Conservation (phyloP, 2,113 vertebrate species). For the Neopipo cinnamomea region DNA sequence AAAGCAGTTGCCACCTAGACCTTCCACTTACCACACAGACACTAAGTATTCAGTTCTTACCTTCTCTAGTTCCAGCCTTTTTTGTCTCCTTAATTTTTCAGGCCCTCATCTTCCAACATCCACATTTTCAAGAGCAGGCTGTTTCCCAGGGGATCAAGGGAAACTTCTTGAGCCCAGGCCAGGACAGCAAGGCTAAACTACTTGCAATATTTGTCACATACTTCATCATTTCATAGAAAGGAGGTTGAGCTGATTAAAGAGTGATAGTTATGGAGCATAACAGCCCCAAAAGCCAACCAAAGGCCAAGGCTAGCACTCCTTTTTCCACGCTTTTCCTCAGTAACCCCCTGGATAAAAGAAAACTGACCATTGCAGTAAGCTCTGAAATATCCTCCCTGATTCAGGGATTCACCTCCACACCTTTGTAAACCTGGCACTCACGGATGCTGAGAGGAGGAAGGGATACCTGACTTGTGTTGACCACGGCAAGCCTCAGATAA, state of each 20-base stretch:
- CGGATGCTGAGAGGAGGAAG: neutral
- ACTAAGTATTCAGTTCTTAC: neutral
- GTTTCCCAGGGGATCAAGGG: neutral
- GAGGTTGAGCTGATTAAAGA: neutral
- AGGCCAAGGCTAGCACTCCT: neutral
- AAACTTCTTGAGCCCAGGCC: neutral
- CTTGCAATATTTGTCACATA: neutral
- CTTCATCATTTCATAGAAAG: neutral
- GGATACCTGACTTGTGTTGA: neutral
- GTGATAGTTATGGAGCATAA: neutral
- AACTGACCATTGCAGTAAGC: neutral
- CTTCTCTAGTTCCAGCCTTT: neutral
- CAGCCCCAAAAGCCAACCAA: neutral
- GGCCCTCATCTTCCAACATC: neutral
- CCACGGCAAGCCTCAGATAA: neutral
- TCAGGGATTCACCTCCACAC: neutral
- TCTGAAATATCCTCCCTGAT: neutral
- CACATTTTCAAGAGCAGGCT: neutral
- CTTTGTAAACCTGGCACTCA: neutral
- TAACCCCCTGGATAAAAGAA: neutral
- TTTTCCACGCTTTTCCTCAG: neutral
- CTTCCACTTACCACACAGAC: neutral
- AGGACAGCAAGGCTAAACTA: neutral
- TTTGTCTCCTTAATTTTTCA: neutral
- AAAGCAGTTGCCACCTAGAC: neutral